Base-by-base conservation (phyloP, 2,888 invertebrate genomes). In the Harmothoe impar region DNA sequence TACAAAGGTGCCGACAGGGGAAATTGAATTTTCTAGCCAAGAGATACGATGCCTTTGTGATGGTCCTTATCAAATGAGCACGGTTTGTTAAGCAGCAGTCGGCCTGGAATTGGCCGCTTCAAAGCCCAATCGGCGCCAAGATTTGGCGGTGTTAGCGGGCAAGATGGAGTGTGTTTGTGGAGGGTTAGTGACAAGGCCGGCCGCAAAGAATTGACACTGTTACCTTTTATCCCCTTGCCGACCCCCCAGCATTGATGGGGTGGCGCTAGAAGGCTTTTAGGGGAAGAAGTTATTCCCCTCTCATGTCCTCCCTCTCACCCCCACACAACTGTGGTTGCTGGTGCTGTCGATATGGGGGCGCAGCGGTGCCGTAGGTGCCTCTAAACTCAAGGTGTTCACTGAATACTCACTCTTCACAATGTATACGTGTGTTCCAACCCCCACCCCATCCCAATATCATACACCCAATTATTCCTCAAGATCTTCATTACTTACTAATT, bases 1-100 rank as follows among this genome's bases (percentile, higher is more conserved):
- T 15, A 86, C 86, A 86, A 86, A 86, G 86, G 86, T 86, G 86
- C 31, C 10, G 52, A 56, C 25, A 56, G 86, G 56, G 86, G 86
- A 86, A 86, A 86, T 86, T 86, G 86, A 86, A 86, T 86, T 86
- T 54, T 86, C 86, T 86, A 52, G 86, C 86, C 86, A 86, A 54
- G 31, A 86, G 86, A 86, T 56, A 86, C 56, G 25, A 0, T 10
- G 0, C 54, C 86, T 86, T 86, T 86, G 86, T 54, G 86, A 10
- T 3, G 15, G 86, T 43, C 56, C 15, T 86, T 86, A 86, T 86
- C 86, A 86, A 52, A 86, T 86, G 54, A 12, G 52, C 52, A 56
- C 54, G 54, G 52, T 54, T 54, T 86, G 86, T 52, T 56, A 31
- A 25, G 25, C 33, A 0, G 1, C 23, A 7, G 29, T 1, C 54